Evolutionary conservation across 2,797 vertebrate species (phyloP).

Genomic region (Artibeus jamaicensis): DNA sequence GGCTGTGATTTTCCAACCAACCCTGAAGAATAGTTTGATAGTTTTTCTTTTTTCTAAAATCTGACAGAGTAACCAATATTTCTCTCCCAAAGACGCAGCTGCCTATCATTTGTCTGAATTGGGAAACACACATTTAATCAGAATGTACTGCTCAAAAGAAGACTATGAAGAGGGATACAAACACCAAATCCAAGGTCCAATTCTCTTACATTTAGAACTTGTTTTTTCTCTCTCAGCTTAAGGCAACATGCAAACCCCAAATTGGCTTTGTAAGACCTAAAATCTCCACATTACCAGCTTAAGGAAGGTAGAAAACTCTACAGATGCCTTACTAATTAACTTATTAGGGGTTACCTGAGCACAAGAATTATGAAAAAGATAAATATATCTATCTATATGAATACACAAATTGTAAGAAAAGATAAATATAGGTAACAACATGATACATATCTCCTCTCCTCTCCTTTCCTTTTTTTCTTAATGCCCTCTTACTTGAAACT

Average conservation of each 20-base stretch:
- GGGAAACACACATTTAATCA: not conserved
- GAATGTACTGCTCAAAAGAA: not conserved
- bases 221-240: not conserved
- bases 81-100: not conserved
- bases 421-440: not conserved
- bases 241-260: not conserved
- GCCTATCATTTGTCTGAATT: conserved; percentile 17
- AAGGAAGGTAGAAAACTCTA: not conserved
- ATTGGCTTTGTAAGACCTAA: not conserved
- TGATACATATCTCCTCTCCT: not conserved
- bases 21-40: not conserved
- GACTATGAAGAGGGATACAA: not conserved
- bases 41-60: conserved; percentile 33
- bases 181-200: not conserved
- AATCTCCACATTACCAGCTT: not conserved
- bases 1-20: not conserved
- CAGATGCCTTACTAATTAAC: not conserved
- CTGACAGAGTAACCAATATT: not conserved
- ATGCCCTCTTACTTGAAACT: not conserved
- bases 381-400: not conserved
- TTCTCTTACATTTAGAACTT: not conserved
- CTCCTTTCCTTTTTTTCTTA: conserved; percentile 12
- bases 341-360: not conserved
- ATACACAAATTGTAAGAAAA: not conserved
- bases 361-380: not conserved